Evolutionary conservation across 2,888 invertebrate genomes (phyloP), one percentile per base, ranked within the genome.

Genomic region (Octodonta nipae): DNA sequence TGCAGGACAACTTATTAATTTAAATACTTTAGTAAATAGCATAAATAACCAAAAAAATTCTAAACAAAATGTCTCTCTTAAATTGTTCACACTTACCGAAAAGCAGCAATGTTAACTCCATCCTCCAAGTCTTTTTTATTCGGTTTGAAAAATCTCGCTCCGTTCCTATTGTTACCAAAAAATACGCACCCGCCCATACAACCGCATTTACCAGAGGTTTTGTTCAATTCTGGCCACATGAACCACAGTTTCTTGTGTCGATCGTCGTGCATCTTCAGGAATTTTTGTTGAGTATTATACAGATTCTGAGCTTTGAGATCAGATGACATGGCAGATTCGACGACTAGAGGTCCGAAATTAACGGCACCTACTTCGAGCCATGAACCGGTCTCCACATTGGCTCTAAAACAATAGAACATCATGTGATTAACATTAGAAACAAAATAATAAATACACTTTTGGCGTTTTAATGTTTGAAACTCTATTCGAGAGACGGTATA

Each of bases 181-280:
- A 98, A 98, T 7, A 71, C 70, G 54, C 92, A 93, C 1, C 93
- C 93, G 2, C 96, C 96, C 15, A 84, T 81, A 58, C 96, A 98
- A 1, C 95, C 96, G 57, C 96, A 98, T 45, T 82, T 84, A 15
- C 64, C 64, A 12, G 53, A 43, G 0, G 73, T 65, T 35, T 69
- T 67, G 44, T 76, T 75, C 27, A 61, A 59, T 45, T 80, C 78
- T 0, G 84, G 78, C 95, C 95, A 96, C 14, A 98, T 62, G 56
- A 98, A 96, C 88, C 91, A 92, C 17, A 98, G 65, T 35, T 92
- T 73, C 54, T 85, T 86, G 1, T 78, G 77, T 45, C 78, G 74
- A 13, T 78, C 78, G 61, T 98, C 96, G 48, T 87, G 86, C 28
- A 76, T 71, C 51, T 77, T 79, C 26, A 88, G 58, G 56, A 84